Evolutionary conservation across 2,888 invertebrate species (phyloP).

Genomic region (Onthophagus sagittarius): DNA sequence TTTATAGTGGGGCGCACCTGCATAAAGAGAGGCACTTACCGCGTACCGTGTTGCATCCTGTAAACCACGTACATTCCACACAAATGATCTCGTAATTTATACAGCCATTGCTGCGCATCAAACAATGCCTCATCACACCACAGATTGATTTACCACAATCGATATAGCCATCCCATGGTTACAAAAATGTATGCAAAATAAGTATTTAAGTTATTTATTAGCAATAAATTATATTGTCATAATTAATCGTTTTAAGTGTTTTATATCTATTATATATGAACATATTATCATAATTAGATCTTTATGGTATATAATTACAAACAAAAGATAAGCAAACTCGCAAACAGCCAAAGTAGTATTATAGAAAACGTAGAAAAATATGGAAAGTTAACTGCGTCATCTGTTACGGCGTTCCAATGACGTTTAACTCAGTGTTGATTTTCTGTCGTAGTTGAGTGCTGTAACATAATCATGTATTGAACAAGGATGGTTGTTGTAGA

Average conservation of each 20-base stretch:
- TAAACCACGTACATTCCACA: constrained; percentile 33
- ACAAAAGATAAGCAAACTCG: neutral
- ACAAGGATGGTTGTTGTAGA: constrained; percentile 16
- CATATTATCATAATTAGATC: neutral
- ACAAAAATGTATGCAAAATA: too few species aligned
- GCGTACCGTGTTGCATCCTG: neutral
- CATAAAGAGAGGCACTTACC: constrained; percentile 34
- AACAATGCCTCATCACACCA: constrained; percentile 39
- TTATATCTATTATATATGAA: neutral
- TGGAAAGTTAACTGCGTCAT: neutral
- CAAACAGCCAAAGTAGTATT: neutral
- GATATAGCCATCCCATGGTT: neutral
- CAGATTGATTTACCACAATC: neutral
- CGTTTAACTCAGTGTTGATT: neutral
- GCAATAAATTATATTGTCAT: too few species aligned
- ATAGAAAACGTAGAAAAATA: neutral
- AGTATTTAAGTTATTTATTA: too few species aligned
- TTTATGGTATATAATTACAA: neutral
- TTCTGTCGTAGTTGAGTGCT: neutral
- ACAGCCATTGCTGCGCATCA: constrained; percentile 39
- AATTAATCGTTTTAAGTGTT: too few species aligned
- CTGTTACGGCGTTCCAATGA: neutral
- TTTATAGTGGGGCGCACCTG: constrained; percentile 36
- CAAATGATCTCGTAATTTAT: constrained; percentile 44
- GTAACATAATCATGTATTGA: neutral